Evolutionary conservation across 2,888 invertebrate species (phyloP), one percentile per base, ranked within the genome.

Genomic region (Scrobipalpa atriplicella): DNA sequence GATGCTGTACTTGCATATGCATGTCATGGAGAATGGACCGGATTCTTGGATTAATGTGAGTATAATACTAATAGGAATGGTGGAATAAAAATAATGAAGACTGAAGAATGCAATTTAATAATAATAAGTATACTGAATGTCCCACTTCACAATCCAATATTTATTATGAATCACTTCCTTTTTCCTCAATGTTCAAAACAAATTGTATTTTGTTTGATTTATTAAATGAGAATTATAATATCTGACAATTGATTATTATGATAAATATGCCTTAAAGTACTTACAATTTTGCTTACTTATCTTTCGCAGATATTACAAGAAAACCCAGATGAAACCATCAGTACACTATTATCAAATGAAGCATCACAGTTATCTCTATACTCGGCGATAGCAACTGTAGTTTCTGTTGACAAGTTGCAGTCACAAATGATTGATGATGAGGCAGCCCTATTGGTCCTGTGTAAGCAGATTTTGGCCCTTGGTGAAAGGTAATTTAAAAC

Each of bases 1-100:
- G 0, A 90, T 95, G 47, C 78, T 95, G 16, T 86, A 93, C 66
- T 83, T 94, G 6, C 84, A 93, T 62, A 89, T 93, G 78, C 87
- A 90, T 47, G 82, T 90, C 58, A 79, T 87, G 19, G 85, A 84
- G n/a, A 62, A 62, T 51, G 82, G 84, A 0, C 39, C 77, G 0
- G 72, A 81, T 8, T 76, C 83, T 38, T 92, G 92, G 92, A 69
- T 75, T 62, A 69, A 80, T 71, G 92, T 91, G 71, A 82, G 86
- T 81, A n/a, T n/a, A n/a, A n/a, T n/a, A n/a, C n/a, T n/a, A n/a
- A n/a, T n/a, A n/a, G n/a, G n/a, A n/a, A n/a, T n/a, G n/a, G n/a
- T n/a, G n/a, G n/a, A n/a, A n/a, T n/a, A n/a, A 38, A 38, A 38
- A 38, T 8, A 38, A 38, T 38, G 38, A 7, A 3, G 38, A 38